phyloP scores from a whole-genome alignment of 2,113 vertebrate genomes.

The Charadrius vociferus region DNA sequence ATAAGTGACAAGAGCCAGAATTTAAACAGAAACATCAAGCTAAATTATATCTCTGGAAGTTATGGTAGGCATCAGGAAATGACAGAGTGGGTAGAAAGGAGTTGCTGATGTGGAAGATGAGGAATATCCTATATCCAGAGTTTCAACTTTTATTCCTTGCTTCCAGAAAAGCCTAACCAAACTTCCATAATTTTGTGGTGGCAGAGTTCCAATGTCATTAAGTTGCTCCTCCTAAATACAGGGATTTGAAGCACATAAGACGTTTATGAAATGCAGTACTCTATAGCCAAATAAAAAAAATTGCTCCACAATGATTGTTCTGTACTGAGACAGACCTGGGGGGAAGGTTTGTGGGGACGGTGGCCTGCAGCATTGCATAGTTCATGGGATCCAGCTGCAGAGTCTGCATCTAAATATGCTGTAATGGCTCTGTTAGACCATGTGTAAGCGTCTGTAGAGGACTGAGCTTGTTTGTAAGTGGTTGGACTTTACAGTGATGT shows the following conservation, averaged over 20 bases:
- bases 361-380: not conserved
- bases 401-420: not conserved
- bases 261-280: not conserved
- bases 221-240: not conserved
- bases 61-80: slow-evolving; percentile 17
- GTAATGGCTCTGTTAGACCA: not conserved
- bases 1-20: slow-evolving; percentile 3
- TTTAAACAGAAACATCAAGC: slow-evolving; percentile 33
- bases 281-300: not conserved
- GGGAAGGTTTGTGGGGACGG: not conserved
- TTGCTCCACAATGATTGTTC: not conserved
- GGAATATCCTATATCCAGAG: not conserved
- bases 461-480: not conserved
- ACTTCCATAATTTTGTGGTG: not conserved
- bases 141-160: not conserved
- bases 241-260: not conserved
- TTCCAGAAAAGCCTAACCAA: not conserved
- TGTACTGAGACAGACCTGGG: not conserved
- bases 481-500: not conserved
- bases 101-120: not conserved
- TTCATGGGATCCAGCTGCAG: not conserved
- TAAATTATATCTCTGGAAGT: slow-evolving; percentile 27
- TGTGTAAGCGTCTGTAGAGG: fast-evolving
- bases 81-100: not conserved
- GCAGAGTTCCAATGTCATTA: not conserved